Evolutionary conservation across 2,888 invertebrate species (phyloP).

Genomic region (Tanytarsus gracilentus): DNA sequence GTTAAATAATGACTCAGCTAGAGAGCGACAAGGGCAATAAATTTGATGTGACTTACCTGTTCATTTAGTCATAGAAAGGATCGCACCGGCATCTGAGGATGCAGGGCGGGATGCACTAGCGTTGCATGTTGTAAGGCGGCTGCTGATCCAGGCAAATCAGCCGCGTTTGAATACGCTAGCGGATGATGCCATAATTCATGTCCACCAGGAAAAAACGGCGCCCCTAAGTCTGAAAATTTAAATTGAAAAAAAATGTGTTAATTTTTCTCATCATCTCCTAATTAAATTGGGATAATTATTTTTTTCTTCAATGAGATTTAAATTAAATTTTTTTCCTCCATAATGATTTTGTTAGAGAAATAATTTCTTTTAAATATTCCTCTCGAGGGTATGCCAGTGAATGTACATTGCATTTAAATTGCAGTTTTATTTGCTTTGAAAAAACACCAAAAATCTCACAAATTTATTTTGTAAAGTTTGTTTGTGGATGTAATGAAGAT

Average conservation of each 20-base stretch:
- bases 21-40: background rate
- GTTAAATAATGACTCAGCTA: background rate
- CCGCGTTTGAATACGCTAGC: slow-evolving; percentile 68
- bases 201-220: slow-evolving; percentile 90
- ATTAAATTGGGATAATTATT: too few species aligned
- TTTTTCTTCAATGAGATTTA: too few species aligned
- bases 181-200: slow-evolving; percentile 93
- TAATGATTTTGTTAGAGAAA: too few species aligned
- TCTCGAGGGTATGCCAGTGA: too few species aligned
- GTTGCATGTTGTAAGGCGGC: slow-evolving; percentile 75
- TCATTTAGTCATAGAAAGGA: slow-evolving; percentile 94
- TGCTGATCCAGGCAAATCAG: slow-evolving; percentile 72
- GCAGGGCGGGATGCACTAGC: slow-evolving; percentile 92
- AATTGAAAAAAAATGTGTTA: background rate
- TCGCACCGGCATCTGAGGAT: slow-evolving; percentile 95
- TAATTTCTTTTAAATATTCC: too few species aligned
- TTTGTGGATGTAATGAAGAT: background rate
- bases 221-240: slow-evolving; percentile 70
- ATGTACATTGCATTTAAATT: too few species aligned
- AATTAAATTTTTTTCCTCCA: too few species aligned
- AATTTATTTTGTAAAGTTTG: too few species aligned
- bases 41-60: slow-evolving; percentile 9
- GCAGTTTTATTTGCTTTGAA: too few species aligned
- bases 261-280: background rate
- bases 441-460: too few species aligned